A percentile compares a stretch with the other conserved stretches of the same genome.
Conservation (phyloP, 2,113 vertebrate genomes). For the Melanotaenia duboulayi region DNA sequence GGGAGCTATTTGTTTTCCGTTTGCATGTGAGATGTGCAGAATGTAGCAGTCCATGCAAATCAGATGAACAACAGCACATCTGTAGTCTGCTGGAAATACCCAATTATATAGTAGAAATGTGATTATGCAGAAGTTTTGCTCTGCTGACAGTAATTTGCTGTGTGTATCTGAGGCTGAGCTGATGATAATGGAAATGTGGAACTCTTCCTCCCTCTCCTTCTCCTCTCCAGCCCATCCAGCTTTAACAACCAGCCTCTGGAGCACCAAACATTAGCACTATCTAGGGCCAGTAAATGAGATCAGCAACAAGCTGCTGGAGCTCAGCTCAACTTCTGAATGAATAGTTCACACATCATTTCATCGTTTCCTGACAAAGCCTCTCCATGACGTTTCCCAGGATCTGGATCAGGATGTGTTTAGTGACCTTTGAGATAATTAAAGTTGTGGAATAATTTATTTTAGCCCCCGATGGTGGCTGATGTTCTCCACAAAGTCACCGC, state of each 20-base stretch:
- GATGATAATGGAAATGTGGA: constrained; percentile 26
- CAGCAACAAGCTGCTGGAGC: constrained; percentile 47
- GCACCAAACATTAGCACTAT: constrained; percentile 54
- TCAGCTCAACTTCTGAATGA: constrained; percentile 23
- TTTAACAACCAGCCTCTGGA: constrained; percentile 57
- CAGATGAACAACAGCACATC: not conserved
- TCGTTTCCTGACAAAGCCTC: too few relatives aligned
- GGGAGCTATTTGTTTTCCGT: not conserved
- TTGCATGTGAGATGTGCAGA: not conserved
- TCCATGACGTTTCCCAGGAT: too few relatives aligned
- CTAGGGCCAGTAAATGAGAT: constrained; percentile 57
- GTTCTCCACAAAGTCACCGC: constrained; percentile 15
- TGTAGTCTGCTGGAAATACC: not conserved
- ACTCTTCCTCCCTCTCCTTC: constrained; percentile 41
- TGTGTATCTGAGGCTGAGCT: constrained; percentile 4
- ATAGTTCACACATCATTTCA: not conserved
- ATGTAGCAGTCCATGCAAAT: constrained; percentile 6
- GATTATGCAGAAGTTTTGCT: not conserved
- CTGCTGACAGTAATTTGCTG: not conserved
- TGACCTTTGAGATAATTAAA: not conserved
- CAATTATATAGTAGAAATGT: not conserved
- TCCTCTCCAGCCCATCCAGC: constrained; percentile 32
- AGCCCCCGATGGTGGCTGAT: constrained; percentile 17
- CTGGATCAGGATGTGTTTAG: not conserved
- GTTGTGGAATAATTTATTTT: not conserved